A percentile compares a stretch with the other conserved stretches of the same genome.
Conservation (phyloP, 2,888 invertebrate genomes). For the Macrophya annulata region DNA sequence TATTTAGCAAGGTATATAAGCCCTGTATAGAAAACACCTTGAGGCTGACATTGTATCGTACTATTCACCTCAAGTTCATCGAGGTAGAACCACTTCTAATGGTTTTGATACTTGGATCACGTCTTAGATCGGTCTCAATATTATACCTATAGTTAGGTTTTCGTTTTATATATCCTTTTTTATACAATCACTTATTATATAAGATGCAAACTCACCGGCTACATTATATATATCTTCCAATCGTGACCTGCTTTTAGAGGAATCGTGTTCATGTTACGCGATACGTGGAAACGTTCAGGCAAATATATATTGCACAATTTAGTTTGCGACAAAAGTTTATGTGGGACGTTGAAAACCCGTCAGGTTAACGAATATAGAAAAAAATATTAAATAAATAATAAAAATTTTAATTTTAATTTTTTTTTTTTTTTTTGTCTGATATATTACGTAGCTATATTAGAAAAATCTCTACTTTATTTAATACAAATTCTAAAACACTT, state of each 20-base stretch:
- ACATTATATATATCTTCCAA: constrained; percentile 2
- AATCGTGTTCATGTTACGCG: constrained; percentile 20
- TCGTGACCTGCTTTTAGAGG: constrained; percentile 35
- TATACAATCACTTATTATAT: constrained; percentile 32
- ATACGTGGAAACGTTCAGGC: constrained; percentile 16
- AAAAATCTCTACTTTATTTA: neutral
- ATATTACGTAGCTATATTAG: neutral
- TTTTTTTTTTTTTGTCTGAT: neutral
- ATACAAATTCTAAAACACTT: constrained; percentile 11
- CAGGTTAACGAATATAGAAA: neutral
- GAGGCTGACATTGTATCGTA: constrained; percentile 11
- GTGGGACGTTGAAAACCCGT: constrained; percentile 16
- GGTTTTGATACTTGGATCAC: constrained; percentile 12
- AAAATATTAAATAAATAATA: too few species aligned
- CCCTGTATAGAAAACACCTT: neutral
- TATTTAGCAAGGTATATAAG: neutral
- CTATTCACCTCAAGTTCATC: constrained; percentile 4
- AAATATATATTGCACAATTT: constrained; percentile 26
- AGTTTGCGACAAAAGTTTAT: constrained; percentile 21
- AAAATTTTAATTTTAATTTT: too few species aligned
- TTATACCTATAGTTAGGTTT: neutral
- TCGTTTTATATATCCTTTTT: neutral
- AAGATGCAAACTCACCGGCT: constrained; percentile 23
- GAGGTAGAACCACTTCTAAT: neutral
- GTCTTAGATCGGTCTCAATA: neutral